Evolutionary conservation across 2,113 vertebrate genomes (phyloP).

Genomic region (Eolophus roseicapilla): DNA sequence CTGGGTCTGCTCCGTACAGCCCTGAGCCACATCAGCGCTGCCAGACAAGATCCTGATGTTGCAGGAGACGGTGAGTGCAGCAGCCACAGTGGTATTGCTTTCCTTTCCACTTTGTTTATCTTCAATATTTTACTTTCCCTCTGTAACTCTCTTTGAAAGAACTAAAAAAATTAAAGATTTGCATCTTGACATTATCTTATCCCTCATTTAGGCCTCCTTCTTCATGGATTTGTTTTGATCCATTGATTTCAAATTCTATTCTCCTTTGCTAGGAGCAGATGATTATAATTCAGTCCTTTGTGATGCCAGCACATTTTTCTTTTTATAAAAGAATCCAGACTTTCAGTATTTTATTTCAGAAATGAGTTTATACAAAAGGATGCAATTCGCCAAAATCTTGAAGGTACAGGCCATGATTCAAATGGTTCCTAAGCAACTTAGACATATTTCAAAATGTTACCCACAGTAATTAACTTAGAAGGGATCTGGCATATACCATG

Average conservation of each 20-base stretch:
- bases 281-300: background rate
- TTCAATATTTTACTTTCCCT: background rate
- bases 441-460: background rate
- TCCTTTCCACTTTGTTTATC: background rate
- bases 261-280: background rate
- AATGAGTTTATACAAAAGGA: background rate
- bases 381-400: background rate
- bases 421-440: background rate
- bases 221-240: background rate
- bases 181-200: background rate
- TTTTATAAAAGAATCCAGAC: background rate
- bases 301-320: background rate
- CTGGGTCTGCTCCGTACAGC: background rate
- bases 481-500: background rate
- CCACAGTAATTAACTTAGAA: slow-evolving; percentile 8
- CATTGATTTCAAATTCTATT: slow-evolving; percentile 8
- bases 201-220: background rate
- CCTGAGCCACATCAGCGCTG: background rate
- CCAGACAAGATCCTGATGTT: background rate
- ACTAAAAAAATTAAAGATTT: background rate
- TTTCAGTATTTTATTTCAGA: background rate
- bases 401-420: background rate
- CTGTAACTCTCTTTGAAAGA: background rate
- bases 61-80: background rate
- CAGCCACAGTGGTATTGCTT: background rate